phyloP scores from a whole-genome alignment of 2,113 vertebrate species.

The Psittacus erithacus region DNA sequence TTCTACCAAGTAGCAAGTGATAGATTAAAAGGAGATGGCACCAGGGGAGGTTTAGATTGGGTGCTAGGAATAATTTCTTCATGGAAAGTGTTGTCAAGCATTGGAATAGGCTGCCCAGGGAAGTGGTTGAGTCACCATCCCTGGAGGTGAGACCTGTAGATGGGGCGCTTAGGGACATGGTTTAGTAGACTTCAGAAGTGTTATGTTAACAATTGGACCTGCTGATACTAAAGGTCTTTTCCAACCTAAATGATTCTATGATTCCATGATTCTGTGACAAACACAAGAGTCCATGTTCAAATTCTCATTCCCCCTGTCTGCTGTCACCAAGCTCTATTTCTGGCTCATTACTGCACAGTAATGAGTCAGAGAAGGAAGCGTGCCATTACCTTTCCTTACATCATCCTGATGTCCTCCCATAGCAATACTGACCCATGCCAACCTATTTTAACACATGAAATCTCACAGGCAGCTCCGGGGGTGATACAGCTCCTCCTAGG shows the following conservation, averaged over 20 bases:
- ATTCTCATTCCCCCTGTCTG: slow-evolving; percentile 7
- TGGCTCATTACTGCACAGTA: slow-evolving; percentile 35
- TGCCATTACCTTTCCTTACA: slow-evolving; percentile 57
- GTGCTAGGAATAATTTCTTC: not conserved
- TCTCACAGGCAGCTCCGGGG: not conserved
- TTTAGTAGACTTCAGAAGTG: not conserved
- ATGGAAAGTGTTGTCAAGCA: not conserved
- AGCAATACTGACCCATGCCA: slow-evolving; percentile 50
- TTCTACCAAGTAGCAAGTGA: not conserved
- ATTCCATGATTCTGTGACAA: not conserved
- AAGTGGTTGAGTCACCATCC: not conserved
- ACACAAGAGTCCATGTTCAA: not conserved
- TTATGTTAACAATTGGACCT: not conserved
- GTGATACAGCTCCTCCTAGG: slow-evolving; percentile 27
- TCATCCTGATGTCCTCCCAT: slow-evolving; percentile 34
- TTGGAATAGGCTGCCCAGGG: not conserved
- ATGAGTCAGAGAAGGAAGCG: slow-evolving; percentile 63
- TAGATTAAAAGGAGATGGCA: not conserved
- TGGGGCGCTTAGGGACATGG: not conserved
- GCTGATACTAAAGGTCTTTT: not conserved
- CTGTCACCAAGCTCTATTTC: slow-evolving; percentile 57
- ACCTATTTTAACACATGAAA: slow-evolving; percentile 14
- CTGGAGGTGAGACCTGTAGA: not conserved
- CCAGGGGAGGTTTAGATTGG: not conserved
- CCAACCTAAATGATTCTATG: not conserved